Conservation (phyloP, 2,113 vertebrate genomes). For the Prinia subflava region DNA sequence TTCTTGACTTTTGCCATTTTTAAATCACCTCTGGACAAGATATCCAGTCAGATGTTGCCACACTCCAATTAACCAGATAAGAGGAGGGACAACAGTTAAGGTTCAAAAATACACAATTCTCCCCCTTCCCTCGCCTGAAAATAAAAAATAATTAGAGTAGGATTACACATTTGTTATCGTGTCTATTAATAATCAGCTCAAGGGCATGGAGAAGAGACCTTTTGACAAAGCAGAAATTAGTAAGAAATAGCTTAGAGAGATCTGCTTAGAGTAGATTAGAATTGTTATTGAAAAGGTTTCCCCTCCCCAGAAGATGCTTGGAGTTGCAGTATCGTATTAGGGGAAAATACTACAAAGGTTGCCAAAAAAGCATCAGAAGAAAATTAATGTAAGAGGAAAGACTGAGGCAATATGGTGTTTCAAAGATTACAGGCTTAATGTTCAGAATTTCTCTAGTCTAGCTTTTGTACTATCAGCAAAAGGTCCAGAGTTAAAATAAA, state of each 20-base stretch:
- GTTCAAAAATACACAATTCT: background rate
- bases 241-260: conserved; percentile 13
- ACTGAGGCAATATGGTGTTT: background rate
- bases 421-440: background rate
- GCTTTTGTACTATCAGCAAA: background rate
- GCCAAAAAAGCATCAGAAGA: conserved; percentile 16
- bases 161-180: background rate
- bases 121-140: background rate
- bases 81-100: background rate
- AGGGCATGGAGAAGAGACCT: background rate
- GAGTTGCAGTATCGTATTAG: background rate
- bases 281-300: background rate
- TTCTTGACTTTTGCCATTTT: conserved; percentile 44
- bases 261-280: conserved; percentile 11
- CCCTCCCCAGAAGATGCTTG: background rate
- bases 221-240: conserved; percentile 26
- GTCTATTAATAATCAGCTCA: conserved; percentile 34
- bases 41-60: conserved; percentile 41
- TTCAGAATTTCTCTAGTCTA: background rate
- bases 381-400: conserved; percentile 2
- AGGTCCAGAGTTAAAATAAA: background rate
- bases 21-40: conserved; percentile 43
- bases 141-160: conserved; percentile 1
- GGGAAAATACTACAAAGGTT: background rate
- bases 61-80: conserved; percentile 53